Base-by-base conservation (phyloP, 2,113 vertebrate species). In the Gallinago paraguaiae region DNA sequence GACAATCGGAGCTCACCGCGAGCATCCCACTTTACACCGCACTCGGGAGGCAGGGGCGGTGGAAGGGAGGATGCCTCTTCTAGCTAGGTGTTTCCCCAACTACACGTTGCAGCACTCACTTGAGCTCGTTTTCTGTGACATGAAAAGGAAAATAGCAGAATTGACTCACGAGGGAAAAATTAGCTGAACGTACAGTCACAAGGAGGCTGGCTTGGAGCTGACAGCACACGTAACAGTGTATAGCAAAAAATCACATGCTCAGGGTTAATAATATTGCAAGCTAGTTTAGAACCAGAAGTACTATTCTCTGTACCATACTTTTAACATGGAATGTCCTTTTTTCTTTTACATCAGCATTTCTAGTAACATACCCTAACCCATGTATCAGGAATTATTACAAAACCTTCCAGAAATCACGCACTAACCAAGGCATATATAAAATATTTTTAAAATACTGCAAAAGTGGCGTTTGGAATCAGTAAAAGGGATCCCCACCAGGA, bases 131-230 rank as follows among this genome's bases (percentile, higher is more conserved):
- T 93, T 90, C 71, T 88, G 82, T 75, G 92, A 93, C 88, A 86
- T 70, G 75, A 93, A 95, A 92, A 93, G 64, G 85, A 88, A 94
- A 91, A 95, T 18, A 95, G 91, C 91, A 94, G 86, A 96, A 96
- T 54, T 96, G 96, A 96, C 88, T 97, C 94, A 90, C 3, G 33
- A 71, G 81, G 77, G 51, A 94, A 92, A 94, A 94, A 90, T 92
- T 88, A 96, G 95, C 85, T 93, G 87, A 85, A 85, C 68, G 93
- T 74, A 50, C 79, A 93, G 78, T 93, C 92, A 96, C 82, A 86
- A 91, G 93, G 85, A 92, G 69, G 76, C 71, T 65, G 75, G 93
- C 67, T 28, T 16, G 56, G 78, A 83, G 94, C 72, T 75, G 92
- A 64, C 71, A 93, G 75, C 85, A 65, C 3, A 4, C 51, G 9